Evolutionary conservation across 1,140 invertebrate genomes (phyloP), one percentile per base, ranked within the genome.

Genomic region (Nasonia longicornis): DNA sequence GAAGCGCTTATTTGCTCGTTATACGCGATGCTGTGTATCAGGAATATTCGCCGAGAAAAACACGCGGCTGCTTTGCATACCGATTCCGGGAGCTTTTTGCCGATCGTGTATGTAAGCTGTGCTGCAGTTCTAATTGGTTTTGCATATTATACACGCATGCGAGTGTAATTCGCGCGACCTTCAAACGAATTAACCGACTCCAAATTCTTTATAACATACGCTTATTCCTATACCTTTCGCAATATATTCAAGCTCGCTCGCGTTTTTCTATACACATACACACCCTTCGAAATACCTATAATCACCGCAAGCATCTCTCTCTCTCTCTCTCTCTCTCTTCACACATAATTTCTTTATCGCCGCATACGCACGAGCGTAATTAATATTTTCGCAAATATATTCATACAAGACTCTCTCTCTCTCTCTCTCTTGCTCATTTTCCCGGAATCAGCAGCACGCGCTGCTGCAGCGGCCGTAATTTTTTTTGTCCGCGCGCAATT

Each of bases 1-100:
- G n/a, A 42, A 42, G 52, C 77, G 77, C 70, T 79, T 79, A 79
- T 79, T 79, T 79, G 78, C 78, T 79, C 78, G 78, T 79, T 79
- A 79, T 42, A 42, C 7, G 7, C 7, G 38, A 7, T 35, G 31
- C 31, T 35, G 71, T 64, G 58, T 73, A 79, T 64, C 78, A 29
- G 70, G 22, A 8, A 8, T 42, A 63, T 58, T 38, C 64, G 52
- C 14, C 64, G 42, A 78, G 78, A 72, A 73, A 79, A 79, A 79
- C 69, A 58, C 38, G 73, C 22, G n/a, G 72, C 20, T 79, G 31
- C 10, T 45, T 48, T 78, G 42, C 76, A 58, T 58, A 69, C n/a
- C 63, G 63, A 42, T 77, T 58, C 52, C 20, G 16, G 52, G 16
- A 58, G 52, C 52, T 58, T 58, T 58, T 58, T 42, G 26, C 26